Percentiles rank a stretch among this genome's conserved stretches.
These are phyloP conservation scores for Leucophenga varia DNA, from an alignment of 1,140 invertebrate genomes.

Conservation along the genomic window DNA sequence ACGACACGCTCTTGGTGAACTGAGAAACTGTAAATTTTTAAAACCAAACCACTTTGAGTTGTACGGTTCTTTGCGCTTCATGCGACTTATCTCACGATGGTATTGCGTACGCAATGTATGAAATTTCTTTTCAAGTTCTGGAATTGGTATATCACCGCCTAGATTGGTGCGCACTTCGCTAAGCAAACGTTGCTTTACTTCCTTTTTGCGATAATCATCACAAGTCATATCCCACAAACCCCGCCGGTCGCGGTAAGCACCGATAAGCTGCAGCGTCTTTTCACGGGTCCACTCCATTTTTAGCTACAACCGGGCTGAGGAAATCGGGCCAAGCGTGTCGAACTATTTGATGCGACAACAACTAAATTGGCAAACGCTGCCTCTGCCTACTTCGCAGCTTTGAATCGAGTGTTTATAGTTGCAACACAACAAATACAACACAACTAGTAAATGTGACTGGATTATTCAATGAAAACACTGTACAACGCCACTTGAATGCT, in stretches of 20 bases:
- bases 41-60: slow-evolving; percentile 56
- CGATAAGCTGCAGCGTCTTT: slow-evolving; percentile 47
- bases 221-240: slow-evolving; percentile 55
- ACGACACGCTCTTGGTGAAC: slow-evolving; percentile 48
- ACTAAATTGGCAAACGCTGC: no score
- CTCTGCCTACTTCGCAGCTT: no score
- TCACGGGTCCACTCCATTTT: slow-evolving; percentile 55
- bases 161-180: slow-evolving; percentile 40
- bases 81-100: slow-evolving; percentile 52
- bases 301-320: slow-evolving; percentile 23
- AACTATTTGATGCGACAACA: no score
- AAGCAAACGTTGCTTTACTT: slow-evolving; percentile 45
- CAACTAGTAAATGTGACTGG: no score
- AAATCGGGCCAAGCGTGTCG: no score
- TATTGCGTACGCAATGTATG: slow-evolving; percentile 52
- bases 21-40: slow-evolving; percentile 47
- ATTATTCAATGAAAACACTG: no score
- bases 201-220: slow-evolving; percentile 53
- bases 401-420: no score
- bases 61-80: slow-evolving; percentile 52
- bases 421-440: no score
- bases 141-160: slow-evolving; percentile 42
- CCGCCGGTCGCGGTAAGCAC: slow-evolving; percentile 43
- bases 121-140: slow-evolving; percentile 52
- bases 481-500: no score